Percentiles rank a stretch among this genome's conserved stretches.
Conservation (phyloP, 2,113 vertebrate genomes). For the Romanogobio albipinnatus region DNA sequence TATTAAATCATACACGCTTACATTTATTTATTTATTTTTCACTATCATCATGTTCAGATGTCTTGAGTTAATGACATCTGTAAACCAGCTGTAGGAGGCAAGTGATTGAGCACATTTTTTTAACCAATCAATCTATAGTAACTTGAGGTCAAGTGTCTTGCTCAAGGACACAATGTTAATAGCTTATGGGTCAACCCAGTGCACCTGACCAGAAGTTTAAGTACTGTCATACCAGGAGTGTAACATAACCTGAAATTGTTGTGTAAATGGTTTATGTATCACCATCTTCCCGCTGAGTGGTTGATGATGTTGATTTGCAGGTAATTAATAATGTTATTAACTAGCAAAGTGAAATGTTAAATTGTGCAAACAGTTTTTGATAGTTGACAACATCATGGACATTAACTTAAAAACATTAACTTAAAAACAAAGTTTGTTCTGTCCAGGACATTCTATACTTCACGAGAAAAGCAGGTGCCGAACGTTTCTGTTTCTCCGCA, state of each 20-base stretch:
- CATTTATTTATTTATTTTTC: not conserved
- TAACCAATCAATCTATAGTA: not conserved
- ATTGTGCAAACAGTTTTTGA: too few species aligned
- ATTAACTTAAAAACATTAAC: too few species aligned
- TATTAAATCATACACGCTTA: not conserved
- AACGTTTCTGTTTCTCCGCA: too few species aligned
- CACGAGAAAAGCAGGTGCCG: too few species aligned
- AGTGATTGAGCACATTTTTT: not conserved
- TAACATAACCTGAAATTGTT: not conserved
- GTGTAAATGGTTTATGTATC: not conserved
- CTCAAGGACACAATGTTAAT: not conserved
- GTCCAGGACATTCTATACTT: too few species aligned
- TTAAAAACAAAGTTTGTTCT: too few species aligned
- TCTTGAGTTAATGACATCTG: not conserved
- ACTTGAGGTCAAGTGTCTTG: not conserved
- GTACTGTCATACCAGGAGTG: not conserved
- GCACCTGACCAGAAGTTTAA: not conserved
- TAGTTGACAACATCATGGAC: too few species aligned
- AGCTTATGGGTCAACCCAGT: not conserved
- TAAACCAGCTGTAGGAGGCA: not conserved
- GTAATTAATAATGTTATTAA: constrained; percentile 7
- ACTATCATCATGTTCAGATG: not conserved
- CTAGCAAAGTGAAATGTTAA: not conserved
- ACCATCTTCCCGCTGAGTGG: not conserved
- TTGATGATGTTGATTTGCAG: not conserved